Conservation (phyloP, 2,797 vertebrate species). For the Acanthornis magna region DNA sequence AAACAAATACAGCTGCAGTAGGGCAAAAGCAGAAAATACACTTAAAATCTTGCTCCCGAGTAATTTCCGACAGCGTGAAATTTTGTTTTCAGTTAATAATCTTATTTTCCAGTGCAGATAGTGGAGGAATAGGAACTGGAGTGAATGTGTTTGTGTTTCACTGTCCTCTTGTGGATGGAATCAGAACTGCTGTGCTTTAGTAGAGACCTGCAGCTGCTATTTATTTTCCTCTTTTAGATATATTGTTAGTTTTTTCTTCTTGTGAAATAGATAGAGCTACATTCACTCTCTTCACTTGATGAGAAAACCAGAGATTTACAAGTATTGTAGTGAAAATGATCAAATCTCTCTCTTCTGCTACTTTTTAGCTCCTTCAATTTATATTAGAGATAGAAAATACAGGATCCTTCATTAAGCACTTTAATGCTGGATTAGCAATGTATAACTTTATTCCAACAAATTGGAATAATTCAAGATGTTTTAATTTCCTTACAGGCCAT, state of each 20-base stretch:
- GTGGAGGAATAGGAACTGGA: not conserved
- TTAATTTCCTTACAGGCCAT: not conserved
- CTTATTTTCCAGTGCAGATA: not conserved
- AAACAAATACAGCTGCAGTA: not conserved
- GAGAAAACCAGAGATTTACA: not conserved
- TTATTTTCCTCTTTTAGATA: not conserved
- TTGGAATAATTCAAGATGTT: not conserved
- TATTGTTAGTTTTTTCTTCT: not conserved
- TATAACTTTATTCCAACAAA: not conserved
- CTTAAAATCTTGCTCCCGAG: not conserved
- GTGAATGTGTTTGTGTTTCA: slow-evolving; percentile 50
- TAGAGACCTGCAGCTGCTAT: not conserved
- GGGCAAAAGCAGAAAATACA: not conserved
- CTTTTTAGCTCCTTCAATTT: not conserved
- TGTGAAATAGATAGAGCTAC: not conserved
- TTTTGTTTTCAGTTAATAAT: slow-evolving; percentile 29
- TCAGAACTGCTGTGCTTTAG: slow-evolving; percentile 12
- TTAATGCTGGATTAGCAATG: not conserved
- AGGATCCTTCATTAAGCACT: not conserved
- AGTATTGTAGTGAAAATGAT: not conserved
- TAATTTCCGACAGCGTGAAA: not conserved
- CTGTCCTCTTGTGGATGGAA: slow-evolving; percentile 65
- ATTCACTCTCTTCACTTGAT: not conserved
- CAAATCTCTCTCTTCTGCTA: not conserved
- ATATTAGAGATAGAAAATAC: not conserved